These are phyloP conservation scores for Ips typographus DNA, from an alignment of 1,140 invertebrate genomes.

Conservation along the genomic window DNA sequence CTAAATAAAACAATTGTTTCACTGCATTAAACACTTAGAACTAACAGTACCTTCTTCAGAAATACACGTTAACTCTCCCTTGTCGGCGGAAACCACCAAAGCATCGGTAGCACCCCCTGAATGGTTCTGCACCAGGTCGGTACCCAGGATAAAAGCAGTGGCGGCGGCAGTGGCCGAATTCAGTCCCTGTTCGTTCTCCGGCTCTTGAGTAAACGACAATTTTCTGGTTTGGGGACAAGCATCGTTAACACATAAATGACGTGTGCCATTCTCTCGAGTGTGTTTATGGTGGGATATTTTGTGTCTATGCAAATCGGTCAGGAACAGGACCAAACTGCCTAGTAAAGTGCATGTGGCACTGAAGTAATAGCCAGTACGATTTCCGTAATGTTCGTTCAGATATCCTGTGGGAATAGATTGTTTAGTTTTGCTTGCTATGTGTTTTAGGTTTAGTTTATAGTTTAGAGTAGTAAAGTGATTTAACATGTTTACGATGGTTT, in stretches of 20 bases:
- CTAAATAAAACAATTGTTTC: constrained; percentile 15
- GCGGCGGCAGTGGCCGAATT: constrained; percentile 52
- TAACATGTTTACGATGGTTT: neutral
- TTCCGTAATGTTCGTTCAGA: constrained; percentile 72
- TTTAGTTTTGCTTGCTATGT: no score
- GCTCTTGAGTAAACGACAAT: constrained; percentile 62
- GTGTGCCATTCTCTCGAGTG: constrained; percentile 60
- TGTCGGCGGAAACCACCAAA: constrained; percentile 52
- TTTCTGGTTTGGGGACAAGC: constrained; percentile 60
- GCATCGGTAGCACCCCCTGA: constrained; percentile 44
- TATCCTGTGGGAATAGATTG: constrained; percentile 60
- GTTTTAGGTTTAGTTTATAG: no score
- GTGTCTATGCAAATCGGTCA: constrained; percentile 75
- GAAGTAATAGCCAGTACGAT: constrained; percentile 79
- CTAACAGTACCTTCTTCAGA: constrained; percentile 69
- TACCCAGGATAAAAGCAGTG: constrained; percentile 57
- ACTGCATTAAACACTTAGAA: neutral
- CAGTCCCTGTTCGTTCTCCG: constrained; percentile 57
- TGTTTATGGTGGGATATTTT: constrained; percentile 69
- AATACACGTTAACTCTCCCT: constrained; percentile 81
- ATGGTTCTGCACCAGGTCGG: constrained; percentile 54
- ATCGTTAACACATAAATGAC: constrained; percentile 60
- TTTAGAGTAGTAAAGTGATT: no score
- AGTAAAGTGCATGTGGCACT: constrained; percentile 75
- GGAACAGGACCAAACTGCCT: constrained; percentile 74